Percentiles rank a stretch among this genome's conserved stretches.
These are phyloP conservation scores for Sylvilagus bachmani DNA, from an alignment of 2,113 vertebrate genomes.

Conservation along the genomic window DNA sequence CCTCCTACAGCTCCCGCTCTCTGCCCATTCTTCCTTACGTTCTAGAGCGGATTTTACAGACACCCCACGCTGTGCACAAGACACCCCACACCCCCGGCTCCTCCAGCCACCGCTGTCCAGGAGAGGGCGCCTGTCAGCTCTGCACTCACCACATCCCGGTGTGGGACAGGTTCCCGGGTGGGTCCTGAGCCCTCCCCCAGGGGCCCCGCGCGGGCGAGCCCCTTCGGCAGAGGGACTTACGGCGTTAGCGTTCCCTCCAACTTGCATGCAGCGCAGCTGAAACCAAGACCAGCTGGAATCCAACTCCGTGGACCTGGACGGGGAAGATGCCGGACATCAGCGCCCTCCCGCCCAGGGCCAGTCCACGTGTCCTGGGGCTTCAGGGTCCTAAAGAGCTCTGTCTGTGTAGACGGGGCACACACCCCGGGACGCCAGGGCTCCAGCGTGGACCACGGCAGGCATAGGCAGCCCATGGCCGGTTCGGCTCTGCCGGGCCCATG, in stretches of 20 bases:
- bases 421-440: not conserved
- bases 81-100: too few relatives aligned
- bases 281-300: constrained; percentile 99
- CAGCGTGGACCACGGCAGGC: fast-evolving
- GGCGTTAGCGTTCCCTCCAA: constrained; percentile 96
- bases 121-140: too few relatives aligned
- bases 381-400: not conserved
- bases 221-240: constrained; percentile 86
- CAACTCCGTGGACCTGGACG: constrained; percentile 95
- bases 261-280: constrained; percentile 98
- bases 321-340: constrained; percentile 55
- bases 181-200: too few relatives aligned
- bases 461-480: not conserved
- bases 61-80: too few relatives aligned
- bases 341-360: not conserved
- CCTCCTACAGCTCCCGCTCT: too few relatives aligned
- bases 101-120: too few relatives aligned
- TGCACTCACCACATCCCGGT: too few relatives aligned
- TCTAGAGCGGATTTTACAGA: too few relatives aligned
- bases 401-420: not conserved
- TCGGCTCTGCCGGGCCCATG: not conserved
- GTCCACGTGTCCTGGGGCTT: not conserved
- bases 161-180: too few relatives aligned
- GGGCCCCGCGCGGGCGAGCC: not conserved
- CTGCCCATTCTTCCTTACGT: too few relatives aligned